Evolutionary conservation across 1,140 invertebrate genomes (phyloP), one percentile per base, ranked within the genome.

Genomic region (Anagrus nilaparvatae): DNA sequence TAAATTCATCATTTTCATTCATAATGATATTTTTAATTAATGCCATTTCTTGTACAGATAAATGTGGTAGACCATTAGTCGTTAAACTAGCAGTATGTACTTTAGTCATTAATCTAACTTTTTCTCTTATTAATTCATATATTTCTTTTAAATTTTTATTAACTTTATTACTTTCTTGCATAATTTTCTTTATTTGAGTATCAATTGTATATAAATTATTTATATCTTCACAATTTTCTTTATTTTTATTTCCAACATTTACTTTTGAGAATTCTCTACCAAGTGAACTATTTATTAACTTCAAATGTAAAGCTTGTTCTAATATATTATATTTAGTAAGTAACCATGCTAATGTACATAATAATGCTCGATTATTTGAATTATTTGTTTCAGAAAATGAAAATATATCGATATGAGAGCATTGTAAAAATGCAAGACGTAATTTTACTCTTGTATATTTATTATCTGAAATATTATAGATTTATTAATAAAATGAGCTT

Each of bases 71-170:
- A 43, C 53, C 55, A 19, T 52, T 47, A 3, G 45, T 36, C 35
- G 50, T 50, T 19, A 46, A 23, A 40, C 51, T 64, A 2, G 52
- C 50, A 23, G 44, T 42, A 38, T 65, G 57, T 24, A 56, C 34
- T 53, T 54, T 63, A 1, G 44, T 48, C 25, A 43, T 38, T 12
- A 64, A 27, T 43, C 56, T 63, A 6, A 46, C 33, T 55, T 55
- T 61, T 40, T 60, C 52, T 6, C 5, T 5, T 7, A 48, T 23
- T 14, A 66, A 32, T 40, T 67, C 59, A 2, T 45, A 46, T 14
- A 67, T 63, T 28, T 54, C 53, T 41, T 57, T 64, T 4, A 66
- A 41, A 48, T 65, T 65, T 28, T 51, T 46, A 49, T 51, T 60
- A 12, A 67, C 44, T 44, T 52, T 58, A 18, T 54, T 53, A 48